Evolutionary conservation across 2,797 vertebrate species (phyloP).

Genomic region (Eospalax fontanierii): DNA sequence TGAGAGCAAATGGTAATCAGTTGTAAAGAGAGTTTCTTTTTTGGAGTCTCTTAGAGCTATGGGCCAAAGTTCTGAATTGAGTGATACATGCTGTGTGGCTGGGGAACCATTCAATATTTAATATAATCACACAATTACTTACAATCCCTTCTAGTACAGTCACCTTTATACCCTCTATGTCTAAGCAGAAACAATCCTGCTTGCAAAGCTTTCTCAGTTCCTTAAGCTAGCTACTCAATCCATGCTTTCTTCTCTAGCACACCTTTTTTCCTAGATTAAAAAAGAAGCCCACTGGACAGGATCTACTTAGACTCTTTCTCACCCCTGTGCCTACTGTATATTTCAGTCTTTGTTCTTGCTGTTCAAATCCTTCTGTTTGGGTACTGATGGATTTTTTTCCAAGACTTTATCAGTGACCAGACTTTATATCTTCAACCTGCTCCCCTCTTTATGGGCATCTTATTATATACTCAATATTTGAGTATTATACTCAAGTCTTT

Average conservation of each 20-base stretch:
- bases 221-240: not conserved
- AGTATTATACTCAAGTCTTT: no score
- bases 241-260: not conserved
- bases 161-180: not conserved
- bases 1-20: not conserved
- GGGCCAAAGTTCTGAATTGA: not conserved
- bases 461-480: not conserved
- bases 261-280: not conserved
- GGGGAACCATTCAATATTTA: not conserved
- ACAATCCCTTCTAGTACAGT: not conserved
- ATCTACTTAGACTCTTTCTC: not conserved
- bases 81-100: not conserved
- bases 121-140: not conserved
- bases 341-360: not conserved
- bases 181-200: not conserved
- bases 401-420: not conserved
- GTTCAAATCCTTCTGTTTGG: not conserved
- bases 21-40: not conserved
- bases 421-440: not conserved
- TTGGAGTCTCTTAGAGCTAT: not conserved
- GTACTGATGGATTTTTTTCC: not conserved
- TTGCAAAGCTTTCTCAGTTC: no score
- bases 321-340: not conserved
- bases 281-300: not conserved
- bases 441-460: constrained; percentile 1